Conservation (phyloP, 2,888 invertebrate genomes). For the Parnassius mnemosyne region DNA sequence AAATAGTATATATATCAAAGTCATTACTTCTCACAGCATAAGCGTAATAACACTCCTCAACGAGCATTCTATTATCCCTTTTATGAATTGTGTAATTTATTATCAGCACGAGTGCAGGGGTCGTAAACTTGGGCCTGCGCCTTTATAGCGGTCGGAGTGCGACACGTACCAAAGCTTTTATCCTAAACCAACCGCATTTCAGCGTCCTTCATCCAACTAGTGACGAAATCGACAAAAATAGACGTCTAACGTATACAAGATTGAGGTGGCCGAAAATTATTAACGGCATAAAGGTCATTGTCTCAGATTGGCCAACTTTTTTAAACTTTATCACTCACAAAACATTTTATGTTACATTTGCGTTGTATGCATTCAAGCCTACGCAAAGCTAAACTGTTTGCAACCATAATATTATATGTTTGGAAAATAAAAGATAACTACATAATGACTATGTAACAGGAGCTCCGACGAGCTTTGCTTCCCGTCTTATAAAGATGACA, state of each 20-base stretch:
- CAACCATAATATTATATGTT: too few relatives aligned
- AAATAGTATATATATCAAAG: neutral
- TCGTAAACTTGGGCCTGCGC: slow-evolving; percentile 43
- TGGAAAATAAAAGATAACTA: too few relatives aligned
- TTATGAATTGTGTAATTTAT: slow-evolving; percentile 24
- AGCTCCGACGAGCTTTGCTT: too few relatives aligned
- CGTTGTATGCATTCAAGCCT: too few relatives aligned
- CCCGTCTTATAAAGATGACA: too few relatives aligned
- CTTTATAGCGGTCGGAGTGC: slow-evolving; percentile 47
- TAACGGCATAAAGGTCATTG: slow-evolving; percentile 24
- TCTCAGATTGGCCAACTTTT: slow-evolving; percentile 9
- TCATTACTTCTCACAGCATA: neutral
- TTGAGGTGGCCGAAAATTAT: slow-evolving; percentile 23
- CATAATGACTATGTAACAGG: too few relatives aligned
- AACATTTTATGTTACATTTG: too few relatives aligned
- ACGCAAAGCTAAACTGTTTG: too few relatives aligned
- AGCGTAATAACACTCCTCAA: slow-evolving; percentile 3
- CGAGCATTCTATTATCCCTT: slow-evolving; percentile 17
- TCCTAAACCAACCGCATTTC: slow-evolving; percentile 34
- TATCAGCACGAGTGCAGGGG: slow-evolving; percentile 35
- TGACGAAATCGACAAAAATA: slow-evolving; percentile 25
- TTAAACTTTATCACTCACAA: neutral
- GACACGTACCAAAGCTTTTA: slow-evolving; percentile 58
- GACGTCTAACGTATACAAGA: slow-evolving; percentile 14
- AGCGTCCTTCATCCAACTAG: slow-evolving; percentile 20